Evolutionary conservation across 2,888 invertebrate species (phyloP).

Genomic region (Orchestes rusci): DNA sequence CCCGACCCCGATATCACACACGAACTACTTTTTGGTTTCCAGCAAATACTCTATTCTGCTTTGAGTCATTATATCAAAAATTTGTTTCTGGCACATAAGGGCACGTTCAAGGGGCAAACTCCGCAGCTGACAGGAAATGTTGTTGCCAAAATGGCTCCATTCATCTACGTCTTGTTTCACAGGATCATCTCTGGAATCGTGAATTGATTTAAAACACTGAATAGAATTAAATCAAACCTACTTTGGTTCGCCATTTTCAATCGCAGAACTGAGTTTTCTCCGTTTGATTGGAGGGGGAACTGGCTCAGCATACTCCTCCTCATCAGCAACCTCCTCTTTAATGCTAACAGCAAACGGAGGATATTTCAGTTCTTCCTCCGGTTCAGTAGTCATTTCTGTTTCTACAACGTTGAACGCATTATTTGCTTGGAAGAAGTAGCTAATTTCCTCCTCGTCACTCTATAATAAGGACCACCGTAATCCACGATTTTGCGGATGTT

Average conservation of each 20-base stretch:
- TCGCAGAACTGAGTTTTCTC: too few species aligned
- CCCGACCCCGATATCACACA: too few species aligned
- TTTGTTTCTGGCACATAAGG: conserved; percentile 20
- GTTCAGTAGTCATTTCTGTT: conserved; percentile 16
- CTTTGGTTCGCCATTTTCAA: too few species aligned
- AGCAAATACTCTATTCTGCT: conserved; percentile 12
- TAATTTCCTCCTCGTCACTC: too few species aligned
- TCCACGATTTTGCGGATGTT: neutral
- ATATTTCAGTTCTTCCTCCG: too few species aligned
- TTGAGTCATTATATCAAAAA: conserved; percentile 21
- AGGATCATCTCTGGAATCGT: neutral
- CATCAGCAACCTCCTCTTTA: conserved; percentile 4
- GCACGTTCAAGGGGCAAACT: conserved; percentile 17
- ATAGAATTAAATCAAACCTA: neutral
- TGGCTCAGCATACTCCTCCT: neutral
- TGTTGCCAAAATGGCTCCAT: conserved; percentile 18
- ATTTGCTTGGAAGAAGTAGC: conserved; percentile 6
- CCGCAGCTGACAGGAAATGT: conserved; percentile 18
- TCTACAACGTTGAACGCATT: conserved; percentile 12
- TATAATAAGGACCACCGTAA: too few species aligned
- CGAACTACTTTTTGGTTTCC: too few species aligned
- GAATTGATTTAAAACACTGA: neutral
- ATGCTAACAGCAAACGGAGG: too few species aligned
- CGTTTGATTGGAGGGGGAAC: too few species aligned
- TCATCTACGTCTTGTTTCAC: too few species aligned